Evolutionary conservation across 2,888 invertebrate genomes (phyloP).

Genomic region (Leucophenga maculata): DNA sequence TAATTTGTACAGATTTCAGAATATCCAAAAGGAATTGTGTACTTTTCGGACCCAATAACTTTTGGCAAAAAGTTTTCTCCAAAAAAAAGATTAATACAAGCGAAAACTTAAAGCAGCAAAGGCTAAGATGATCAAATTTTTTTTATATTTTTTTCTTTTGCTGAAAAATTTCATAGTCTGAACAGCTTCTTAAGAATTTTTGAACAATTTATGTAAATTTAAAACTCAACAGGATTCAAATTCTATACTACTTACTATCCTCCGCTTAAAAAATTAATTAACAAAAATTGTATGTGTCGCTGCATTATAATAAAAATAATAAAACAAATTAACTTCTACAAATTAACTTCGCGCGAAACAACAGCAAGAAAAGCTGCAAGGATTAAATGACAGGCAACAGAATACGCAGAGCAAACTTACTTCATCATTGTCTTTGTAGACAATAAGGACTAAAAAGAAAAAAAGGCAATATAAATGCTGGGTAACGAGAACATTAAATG

Average conservation of each 20-base stretch:
- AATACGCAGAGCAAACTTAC: not conserved
- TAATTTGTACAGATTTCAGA: not conserved
- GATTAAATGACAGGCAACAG: not conserved
- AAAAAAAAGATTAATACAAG: not conserved
- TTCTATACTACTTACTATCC: not conserved
- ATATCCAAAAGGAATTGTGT: too few relatives aligned
- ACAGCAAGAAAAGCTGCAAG: constrained; percentile 11
- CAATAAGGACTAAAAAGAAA: too few relatives aligned
- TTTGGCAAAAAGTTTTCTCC: not conserved
- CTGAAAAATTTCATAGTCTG: too few relatives aligned
- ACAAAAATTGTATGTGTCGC: not conserved
- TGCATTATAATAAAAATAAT: constrained; percentile 55
- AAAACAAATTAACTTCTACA: constrained; percentile 57
- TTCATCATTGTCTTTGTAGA: too few relatives aligned
- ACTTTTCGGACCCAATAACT: not conserved
- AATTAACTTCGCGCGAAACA: constrained; percentile 25
- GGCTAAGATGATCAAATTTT: too few relatives aligned
- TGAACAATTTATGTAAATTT: too few relatives aligned
- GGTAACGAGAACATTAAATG: not conserved
- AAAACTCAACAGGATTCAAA: too few relatives aligned
- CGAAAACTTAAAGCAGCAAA: not conserved
- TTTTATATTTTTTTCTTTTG: too few relatives aligned
- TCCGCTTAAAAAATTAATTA: constrained; percentile 1
- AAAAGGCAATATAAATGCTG: not conserved
- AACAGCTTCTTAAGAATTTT: too few relatives aligned